Conservation (phyloP, 2,113 vertebrate species). For the Eolophus roseicapilla region DNA sequence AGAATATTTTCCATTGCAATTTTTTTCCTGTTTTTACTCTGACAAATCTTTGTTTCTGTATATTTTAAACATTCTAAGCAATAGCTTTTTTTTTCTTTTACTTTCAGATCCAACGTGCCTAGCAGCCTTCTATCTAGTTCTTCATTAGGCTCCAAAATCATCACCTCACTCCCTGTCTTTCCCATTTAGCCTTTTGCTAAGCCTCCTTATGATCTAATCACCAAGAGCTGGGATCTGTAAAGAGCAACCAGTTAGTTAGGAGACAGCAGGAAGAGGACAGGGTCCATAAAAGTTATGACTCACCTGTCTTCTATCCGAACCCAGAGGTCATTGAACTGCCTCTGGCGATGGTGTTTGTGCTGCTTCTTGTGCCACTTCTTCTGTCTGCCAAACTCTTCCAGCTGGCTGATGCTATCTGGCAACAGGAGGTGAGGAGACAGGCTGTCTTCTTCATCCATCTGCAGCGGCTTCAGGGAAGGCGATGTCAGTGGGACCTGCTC, state of each 20-base stretch:
- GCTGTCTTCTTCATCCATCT: slow-evolving; percentile 81
- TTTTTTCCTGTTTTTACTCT: neutral
- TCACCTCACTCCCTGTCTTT: neutral
- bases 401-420: slow-evolving; percentile 94
- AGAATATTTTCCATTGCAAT: neutral
- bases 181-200: neutral
- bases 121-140: neutral
- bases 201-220: neutral
- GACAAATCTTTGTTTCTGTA: neutral
- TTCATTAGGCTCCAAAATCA: neutral
- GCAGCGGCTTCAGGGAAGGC: slow-evolving; percentile 55
- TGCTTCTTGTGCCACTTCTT: slow-evolving; percentile 88
- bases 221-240: neutral
- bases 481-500: slow-evolving; percentile 45
- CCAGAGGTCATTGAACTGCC: slow-evolving; percentile 98
- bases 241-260: neutral
- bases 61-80: neutral
- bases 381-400: slow-evolving; percentile 94
- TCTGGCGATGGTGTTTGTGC: slow-evolving; percentile 83
- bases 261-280: neutral
- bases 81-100: neutral
- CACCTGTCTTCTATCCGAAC: slow-evolving; percentile 95
- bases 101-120: neutral
- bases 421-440: slow-evolving; percentile 88
- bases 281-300: slow-evolving; percentile 30